Evolutionary conservation across 2,113 vertebrate species (phyloP), one percentile per base, ranked within the genome.

Genomic region (Sceloporus tristichus): DNA sequence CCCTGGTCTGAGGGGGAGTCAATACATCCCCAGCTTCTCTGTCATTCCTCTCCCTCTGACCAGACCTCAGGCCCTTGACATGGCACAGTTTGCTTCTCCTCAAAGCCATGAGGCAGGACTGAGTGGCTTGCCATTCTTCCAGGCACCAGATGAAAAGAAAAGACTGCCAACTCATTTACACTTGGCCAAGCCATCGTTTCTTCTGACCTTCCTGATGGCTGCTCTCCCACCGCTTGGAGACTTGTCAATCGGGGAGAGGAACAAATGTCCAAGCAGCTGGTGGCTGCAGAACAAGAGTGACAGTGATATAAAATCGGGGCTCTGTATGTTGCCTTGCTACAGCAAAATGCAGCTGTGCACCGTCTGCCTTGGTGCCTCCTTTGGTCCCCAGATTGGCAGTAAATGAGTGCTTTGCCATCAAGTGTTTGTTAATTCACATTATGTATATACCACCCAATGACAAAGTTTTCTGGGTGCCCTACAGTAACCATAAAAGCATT

Each of bases 201-300:
- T 85, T 27, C 85, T 90, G 90, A 84, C 83, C 77, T 92, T 62
- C 88, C 90, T 56, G 27, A 0, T 0, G 54, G 79, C 77, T 62
- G 84, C 89, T 75, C 29, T 90, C 90, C 93, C 53, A 9, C 86
- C 0, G 82, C 92, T 89, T 0, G 0, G 84, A 89, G 83, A 1
- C 56, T 38, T 81, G 91, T 91, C 4, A 82, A 27, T 62, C 2
- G 54, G 0, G 8, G 0, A 27, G 85, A 1, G 48, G 92, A 90
- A 68, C 90, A 91, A 93, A 90, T 92, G 89, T 56, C 92, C 1
- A 0, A 89, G 0, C 93, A 89, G 94, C 90, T 91, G 94, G 87
- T 74, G 76, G 2, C 29, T 0, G 68, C 19, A 6, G 11, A 89
- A 29, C 38, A 53, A 23, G n/a, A 53, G 62, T 25, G 54, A 9